Conservation (phyloP, 2,888 invertebrate species). For the Furcula furcula region DNA sequence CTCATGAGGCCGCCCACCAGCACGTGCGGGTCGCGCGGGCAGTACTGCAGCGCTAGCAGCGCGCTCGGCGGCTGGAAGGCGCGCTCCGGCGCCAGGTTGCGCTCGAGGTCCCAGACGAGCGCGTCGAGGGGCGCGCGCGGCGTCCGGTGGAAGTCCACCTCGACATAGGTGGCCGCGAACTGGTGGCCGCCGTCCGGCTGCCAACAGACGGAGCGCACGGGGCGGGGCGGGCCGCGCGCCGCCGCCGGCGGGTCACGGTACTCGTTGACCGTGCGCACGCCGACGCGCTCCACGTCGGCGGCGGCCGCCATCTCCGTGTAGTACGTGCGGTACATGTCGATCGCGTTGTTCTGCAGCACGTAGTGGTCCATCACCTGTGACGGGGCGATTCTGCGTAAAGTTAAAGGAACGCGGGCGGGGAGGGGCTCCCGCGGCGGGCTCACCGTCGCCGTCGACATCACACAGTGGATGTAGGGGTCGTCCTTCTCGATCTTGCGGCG, state of each 20-base stretch:
- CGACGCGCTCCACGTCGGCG: slow-evolving; percentile 83
- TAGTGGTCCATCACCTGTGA: slow-evolving; percentile 89
- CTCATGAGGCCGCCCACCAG: slow-evolving; percentile 86
- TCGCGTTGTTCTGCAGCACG: slow-evolving; percentile 94
- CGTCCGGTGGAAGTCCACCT: slow-evolving; percentile 86
- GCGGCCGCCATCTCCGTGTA: slow-evolving; percentile 87
- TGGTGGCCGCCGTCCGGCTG: slow-evolving; percentile 90
- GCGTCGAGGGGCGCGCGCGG: slow-evolving; percentile 47
- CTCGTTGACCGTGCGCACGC: slow-evolving; percentile 90
- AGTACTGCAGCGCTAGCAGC: slow-evolving; percentile 91
- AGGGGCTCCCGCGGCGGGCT: too few species aligned
- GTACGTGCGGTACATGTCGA: slow-evolving; percentile 95
- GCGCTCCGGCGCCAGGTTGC: slow-evolving; percentile 88
- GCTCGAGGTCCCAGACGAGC: slow-evolving; percentile 96
- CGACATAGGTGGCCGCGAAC: slow-evolving; percentile 91
- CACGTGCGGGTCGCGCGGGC: slow-evolving; percentile 87
- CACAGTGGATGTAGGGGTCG: slow-evolving; percentile 86
- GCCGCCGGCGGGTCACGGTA: slow-evolving; percentile 84
- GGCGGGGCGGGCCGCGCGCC: slow-evolving; percentile 81
- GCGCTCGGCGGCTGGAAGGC: slow-evolving; percentile 86
- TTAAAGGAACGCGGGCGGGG: neutral
- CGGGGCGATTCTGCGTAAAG: neutral
- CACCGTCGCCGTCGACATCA: slow-evolving; percentile 74
- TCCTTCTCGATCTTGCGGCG: slow-evolving; percentile 91
- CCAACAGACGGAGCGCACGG: slow-evolving; percentile 91